These are phyloP conservation scores for Tubiluchus corallicola DNA, from an alignment of 2,888 invertebrate genomes.

Conservation along the genomic window DNA sequence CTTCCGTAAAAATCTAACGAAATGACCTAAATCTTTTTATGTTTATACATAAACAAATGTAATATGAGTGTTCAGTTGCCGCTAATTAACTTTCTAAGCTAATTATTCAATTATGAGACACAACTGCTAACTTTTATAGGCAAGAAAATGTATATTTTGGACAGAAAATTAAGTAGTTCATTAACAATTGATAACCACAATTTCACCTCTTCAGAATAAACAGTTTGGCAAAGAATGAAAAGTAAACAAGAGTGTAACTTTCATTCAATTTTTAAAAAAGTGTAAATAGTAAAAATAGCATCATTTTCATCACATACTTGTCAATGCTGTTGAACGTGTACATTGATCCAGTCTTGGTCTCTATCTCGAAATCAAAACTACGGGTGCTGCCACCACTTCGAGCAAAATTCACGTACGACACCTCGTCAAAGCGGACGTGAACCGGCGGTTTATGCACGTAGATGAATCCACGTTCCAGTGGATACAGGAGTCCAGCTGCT, in stretches of 20 bases:
- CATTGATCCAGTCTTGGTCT: slow-evolving; percentile 62
- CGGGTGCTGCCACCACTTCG: slow-evolving; percentile 72
- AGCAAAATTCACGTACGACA: slow-evolving; percentile 80
- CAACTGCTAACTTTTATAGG: too few relatives aligned
- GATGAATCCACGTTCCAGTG: slow-evolving; percentile 90
- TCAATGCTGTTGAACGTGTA: slow-evolving; percentile 95
- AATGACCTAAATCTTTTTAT: too few relatives aligned
- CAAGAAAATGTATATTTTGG: too few relatives aligned
- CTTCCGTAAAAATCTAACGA: too few relatives aligned
- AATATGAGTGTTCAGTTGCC: too few relatives aligned
- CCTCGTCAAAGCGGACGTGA: slow-evolving; percentile 92
- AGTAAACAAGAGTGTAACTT: slow-evolving; percentile 10
- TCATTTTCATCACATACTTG: slow-evolving; percentile 38
- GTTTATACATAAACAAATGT: too few relatives aligned
- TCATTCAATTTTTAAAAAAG: neutral
- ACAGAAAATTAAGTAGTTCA: too few relatives aligned
- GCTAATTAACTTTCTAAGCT: too few relatives aligned
- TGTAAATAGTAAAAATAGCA: slow-evolving; percentile 6
- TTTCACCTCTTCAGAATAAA: too few relatives aligned
- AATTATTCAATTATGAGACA: too few relatives aligned
- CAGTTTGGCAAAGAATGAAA: too few relatives aligned
- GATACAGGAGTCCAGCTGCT: slow-evolving; percentile 89
- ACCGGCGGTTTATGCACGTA: slow-evolving; percentile 97
- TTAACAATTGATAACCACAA: too few relatives aligned
- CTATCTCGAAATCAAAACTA: slow-evolving; percentile 40